Evolutionary conservation across 2,888 invertebrate species (phyloP).

Genomic region (Megaustenia siamemsis): DNA sequence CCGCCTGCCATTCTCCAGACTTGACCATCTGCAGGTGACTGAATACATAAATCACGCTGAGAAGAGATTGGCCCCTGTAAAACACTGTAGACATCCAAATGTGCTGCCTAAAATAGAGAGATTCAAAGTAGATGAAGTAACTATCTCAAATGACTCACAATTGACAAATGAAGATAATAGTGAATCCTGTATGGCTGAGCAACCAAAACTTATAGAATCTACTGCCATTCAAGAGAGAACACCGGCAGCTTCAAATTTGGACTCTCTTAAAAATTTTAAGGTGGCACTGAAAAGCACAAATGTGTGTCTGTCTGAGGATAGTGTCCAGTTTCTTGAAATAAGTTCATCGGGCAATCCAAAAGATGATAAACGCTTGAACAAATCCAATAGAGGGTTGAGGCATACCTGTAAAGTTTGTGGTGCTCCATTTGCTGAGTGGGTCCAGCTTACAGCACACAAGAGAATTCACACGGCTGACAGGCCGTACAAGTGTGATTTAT

Average conservation of each 20-base stretch:
- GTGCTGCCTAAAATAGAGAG: background rate
- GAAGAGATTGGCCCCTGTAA: background rate
- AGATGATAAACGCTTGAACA: too few relatives aligned
- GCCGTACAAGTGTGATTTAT: slow-evolving; percentile 14
- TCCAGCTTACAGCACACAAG: background rate
- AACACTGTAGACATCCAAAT: background rate
- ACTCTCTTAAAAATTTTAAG: too few relatives aligned
- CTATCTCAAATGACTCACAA: background rate
- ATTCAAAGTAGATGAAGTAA: background rate
- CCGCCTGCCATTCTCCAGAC: background rate
- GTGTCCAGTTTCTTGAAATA: too few relatives aligned
- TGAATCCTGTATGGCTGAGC: background rate
- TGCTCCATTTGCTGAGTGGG: background rate
- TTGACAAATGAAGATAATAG: background rate
- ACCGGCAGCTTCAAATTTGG: too few relatives aligned
- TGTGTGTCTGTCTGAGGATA: too few relatives aligned
- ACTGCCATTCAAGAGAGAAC: background rate
- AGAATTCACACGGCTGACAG: background rate
- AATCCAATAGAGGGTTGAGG: background rate
- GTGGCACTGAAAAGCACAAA: too few relatives aligned
- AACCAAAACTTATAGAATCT: background rate
- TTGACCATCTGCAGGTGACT: background rate
- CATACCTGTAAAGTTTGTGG: slow-evolving; percentile 6
- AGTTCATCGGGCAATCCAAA: too few relatives aligned
- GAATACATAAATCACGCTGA: background rate